Conservation (phyloP, 2,797 vertebrate species). For the Malurus splendens region DNA sequence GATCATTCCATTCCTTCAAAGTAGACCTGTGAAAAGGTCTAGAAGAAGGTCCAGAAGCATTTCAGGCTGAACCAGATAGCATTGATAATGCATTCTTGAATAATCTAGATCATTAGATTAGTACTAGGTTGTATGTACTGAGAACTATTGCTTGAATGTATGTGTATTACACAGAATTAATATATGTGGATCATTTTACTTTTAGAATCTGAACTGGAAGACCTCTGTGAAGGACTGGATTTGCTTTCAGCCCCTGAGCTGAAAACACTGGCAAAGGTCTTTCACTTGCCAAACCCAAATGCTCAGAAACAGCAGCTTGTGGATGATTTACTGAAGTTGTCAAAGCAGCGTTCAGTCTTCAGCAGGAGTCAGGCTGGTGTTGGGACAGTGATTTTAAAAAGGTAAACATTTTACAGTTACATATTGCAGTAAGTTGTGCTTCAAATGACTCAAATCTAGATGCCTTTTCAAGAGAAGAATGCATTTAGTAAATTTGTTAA, state of each 20-base stretch:
- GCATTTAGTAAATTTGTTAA: not conserved
- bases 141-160: not conserved
- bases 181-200: not conserved
- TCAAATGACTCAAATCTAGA: not conserved
- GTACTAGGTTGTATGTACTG: not conserved
- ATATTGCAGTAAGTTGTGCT: not conserved
- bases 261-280: constrained; percentile 85
- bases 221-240: constrained; percentile 84
- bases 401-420: constrained; percentile 64
- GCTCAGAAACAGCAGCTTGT: constrained; percentile 86
- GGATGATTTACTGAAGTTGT: constrained; percentile 80
- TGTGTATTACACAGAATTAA: not conserved
- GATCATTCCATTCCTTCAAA: not conserved
- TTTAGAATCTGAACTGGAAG: constrained; percentile 83
- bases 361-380: constrained; percentile 68
- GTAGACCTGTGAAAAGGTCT: not conserved
- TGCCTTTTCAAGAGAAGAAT: not conserved
- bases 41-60: not conserved
- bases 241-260: constrained; percentile 89
- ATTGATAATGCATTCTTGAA: not conserved
- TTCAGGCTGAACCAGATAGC: not conserved
- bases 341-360: constrained; percentile 87
- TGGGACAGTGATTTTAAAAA: constrained; percentile 84
- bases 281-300: constrained; percentile 79
- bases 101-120: not conserved